Percentiles rank a stretch among this genome's conserved stretches.
Evolutionary conservation across 2,797 vertebrate species (phyloP).

Genomic region (Gallinago nigripennis): DNA sequence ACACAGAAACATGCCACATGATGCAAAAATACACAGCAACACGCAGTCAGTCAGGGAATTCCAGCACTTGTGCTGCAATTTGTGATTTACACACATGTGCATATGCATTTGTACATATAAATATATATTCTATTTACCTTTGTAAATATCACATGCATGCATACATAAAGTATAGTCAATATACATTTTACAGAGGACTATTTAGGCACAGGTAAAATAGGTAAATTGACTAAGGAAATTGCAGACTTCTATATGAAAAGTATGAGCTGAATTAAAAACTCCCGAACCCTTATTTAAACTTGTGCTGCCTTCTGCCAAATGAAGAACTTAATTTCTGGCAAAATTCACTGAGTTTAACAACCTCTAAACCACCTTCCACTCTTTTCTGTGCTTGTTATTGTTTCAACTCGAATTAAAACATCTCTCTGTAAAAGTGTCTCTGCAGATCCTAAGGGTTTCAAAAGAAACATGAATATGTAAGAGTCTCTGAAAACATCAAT

Average conservation of each 20-base stretch:
- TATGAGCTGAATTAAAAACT: not conserved
- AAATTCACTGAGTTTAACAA: not conserved
- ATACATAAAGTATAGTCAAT: not conserved
- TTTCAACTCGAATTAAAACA: not conserved
- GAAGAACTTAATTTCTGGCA: not conserved
- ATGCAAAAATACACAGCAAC: not conserved
- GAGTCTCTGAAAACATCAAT: not conserved
- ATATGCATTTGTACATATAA: not conserved
- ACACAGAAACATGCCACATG: fast-evolving
- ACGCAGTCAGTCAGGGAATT: not conserved
- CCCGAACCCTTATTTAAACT: not conserved
- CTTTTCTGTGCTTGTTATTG: not conserved
- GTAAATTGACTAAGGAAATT: not conserved
- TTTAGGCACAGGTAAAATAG: not conserved
- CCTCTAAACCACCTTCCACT: not conserved
- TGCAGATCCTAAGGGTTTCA: not conserved
- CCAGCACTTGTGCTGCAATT: not conserved
- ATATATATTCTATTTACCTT: too few relatives aligned
- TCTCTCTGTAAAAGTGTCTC: not conserved
- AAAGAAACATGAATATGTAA: not conserved
- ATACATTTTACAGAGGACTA: not conserved
- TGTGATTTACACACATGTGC: fast-evolving
- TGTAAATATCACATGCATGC: not conserved
- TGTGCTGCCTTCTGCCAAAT: not conserved
- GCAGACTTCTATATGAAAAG: not conserved